Evolutionary conservation across 2,888 invertebrate genomes (phyloP), one percentile per base, ranked within the genome.

Genomic region (Hecatera dysodea): DNA sequence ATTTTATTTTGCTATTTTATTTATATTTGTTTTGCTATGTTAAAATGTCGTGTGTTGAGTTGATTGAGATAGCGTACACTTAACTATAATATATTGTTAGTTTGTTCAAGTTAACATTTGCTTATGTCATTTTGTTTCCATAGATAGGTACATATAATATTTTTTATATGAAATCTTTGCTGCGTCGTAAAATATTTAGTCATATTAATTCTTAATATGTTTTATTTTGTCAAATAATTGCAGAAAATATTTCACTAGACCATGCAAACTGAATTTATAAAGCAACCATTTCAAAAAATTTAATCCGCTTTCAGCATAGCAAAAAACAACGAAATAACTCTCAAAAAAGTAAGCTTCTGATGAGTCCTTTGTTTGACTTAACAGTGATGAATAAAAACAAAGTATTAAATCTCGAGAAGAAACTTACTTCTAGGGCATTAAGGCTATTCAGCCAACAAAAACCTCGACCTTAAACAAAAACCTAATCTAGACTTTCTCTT

Each of bases 401-500:
- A 33, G 33, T 46, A 76, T 76, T 68, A 56, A 68, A 81, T n/a
- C 44, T 29, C 17, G 29, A 27, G 53, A 65, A 57, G 64, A 53
- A 39, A 39, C 42, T 48, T 72, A 62, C 8, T n/a, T 72, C 62
- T 42, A 42, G 36, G 67, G 33, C 27, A 79, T 82, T 46, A 72
- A 67, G 39, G 15, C 59, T 46, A 70, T 39, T 57, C 17, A 36
- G 19, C 44, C n/a, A 53, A 56, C 56, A 74, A 82, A 80, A 75
- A 75, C 53, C 55, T 17, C 27, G 15, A 39, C 33, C 55, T 69
- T 50, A 62, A 81, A 77, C 69, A 80, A 80, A 81, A 81, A 80
- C 50, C 57, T 71, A 74, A 75, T 78, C 82, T 74, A 72, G 75
- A 70, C 65, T 60, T 70, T 66, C 59, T 62, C 57, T 61, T 81